A percentile compares a stretch with the other conserved stretches of the same genome.
Evolutionary conservation across 2,113 vertebrate species (phyloP).

Genomic region (Xiphophorus maculatus): DNA sequence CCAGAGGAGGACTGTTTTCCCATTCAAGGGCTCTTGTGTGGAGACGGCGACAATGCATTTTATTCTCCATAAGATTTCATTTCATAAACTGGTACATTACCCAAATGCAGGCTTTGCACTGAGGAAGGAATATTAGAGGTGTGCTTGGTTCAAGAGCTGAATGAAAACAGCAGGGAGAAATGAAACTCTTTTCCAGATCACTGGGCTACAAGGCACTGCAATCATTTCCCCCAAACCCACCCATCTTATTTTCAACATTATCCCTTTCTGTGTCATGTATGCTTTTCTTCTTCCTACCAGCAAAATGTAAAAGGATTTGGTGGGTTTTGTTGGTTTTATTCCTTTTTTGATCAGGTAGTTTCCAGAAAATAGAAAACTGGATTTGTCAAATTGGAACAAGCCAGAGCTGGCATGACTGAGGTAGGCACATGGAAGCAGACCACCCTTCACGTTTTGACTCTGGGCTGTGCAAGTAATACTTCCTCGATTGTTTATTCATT

Average conservation of each 20-base stretch:
- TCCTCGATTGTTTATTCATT: constrained; percentile 49
- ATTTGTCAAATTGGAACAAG: constrained; percentile 53
- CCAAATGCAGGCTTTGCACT: constrained; percentile 37
- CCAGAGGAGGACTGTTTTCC: neutral
- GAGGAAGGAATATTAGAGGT: constrained; percentile 4
- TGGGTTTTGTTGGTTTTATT: constrained; percentile 59
- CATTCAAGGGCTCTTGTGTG: neutral
- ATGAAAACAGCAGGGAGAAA: constrained; percentile 49
- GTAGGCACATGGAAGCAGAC: constrained; percentile 20
- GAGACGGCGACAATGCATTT: constrained; percentile 56
- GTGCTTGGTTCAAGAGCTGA: constrained; percentile 35
- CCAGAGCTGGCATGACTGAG: neutral
- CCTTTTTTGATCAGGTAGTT: constrained; percentile 30
- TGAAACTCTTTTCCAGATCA: constrained; percentile 65
- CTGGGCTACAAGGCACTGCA: constrained; percentile 64
- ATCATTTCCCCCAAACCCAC: constrained; percentile 50
- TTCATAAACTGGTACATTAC: constrained; percentile 64
- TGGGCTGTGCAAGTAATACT: constrained; percentile 38
- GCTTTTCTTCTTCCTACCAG: constrained; percentile 1
- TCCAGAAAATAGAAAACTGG: constrained; percentile 59
- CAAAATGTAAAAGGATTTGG: constrained; percentile 39
- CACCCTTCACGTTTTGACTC: constrained; percentile 37
- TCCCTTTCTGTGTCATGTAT: constrained; percentile 10
- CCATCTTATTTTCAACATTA: constrained; percentile 16
- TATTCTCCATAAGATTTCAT: constrained; percentile 14